Evolutionary conservation across 1,140 invertebrate genomes (phyloP).

Genomic region (Drosophila elegans): DNA sequence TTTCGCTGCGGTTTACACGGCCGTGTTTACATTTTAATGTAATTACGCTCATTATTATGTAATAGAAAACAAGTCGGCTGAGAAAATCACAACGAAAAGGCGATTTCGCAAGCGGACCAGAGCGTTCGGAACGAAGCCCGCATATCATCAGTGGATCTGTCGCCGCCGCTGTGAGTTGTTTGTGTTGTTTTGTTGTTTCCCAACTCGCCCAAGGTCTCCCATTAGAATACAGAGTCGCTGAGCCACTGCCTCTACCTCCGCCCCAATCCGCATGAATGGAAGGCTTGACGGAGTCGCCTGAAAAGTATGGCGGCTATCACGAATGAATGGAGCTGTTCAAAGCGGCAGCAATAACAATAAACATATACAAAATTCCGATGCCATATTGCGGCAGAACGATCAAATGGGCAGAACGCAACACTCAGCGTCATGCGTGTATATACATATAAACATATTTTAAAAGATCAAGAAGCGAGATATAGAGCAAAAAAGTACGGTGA

Average conservation of each 20-base stretch:
- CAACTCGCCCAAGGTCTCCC: constrained; percentile 46
- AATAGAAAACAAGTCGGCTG: constrained; percentile 41
- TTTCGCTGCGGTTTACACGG: constrained; percentile 35
- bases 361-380: constrained; percentile 58
- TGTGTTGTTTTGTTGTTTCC: constrained; percentile 22
- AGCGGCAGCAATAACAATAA: constrained; percentile 57
- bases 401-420: constrained; percentile 8
- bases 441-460: constrained; percentile 10
- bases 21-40: constrained; percentile 36
- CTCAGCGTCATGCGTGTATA: constrained; percentile 17
- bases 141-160: constrained; percentile 43
- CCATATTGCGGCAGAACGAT: constrained; percentile 49
- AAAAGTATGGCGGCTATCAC: constrained; percentile 32
- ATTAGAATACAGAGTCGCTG: constrained; percentile 56
- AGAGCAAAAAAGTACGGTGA: not conserved
- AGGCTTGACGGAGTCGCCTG: constrained; percentile 35
- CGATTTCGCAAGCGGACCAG: constrained; percentile 26
- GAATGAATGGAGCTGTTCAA: constrained; percentile 47
- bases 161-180: not conserved
- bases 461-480: not conserved
- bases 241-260: constrained; percentile 2
- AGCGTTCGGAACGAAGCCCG: constrained; percentile 3
- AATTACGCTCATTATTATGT: constrained; percentile 50
- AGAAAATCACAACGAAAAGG: constrained; percentile 20
- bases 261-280: constrained; percentile 34